These are phyloP conservation scores for Odontocolon sp. DNA, from an alignment of 2,888 invertebrate species.

Conservation along the genomic window DNA sequence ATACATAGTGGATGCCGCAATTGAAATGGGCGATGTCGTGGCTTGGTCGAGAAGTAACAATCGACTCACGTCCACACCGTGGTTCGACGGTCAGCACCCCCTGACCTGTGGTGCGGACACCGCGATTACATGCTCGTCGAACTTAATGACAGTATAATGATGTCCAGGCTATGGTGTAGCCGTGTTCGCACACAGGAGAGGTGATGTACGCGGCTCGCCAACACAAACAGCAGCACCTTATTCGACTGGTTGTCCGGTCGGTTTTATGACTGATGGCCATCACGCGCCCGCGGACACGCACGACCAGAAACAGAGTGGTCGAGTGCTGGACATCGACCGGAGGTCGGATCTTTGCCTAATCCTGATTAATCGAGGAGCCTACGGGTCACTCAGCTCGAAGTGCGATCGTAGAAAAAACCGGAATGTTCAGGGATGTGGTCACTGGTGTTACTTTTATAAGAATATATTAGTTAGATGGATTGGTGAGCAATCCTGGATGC, in stretches of 20 bases:
- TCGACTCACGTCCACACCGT: constrained; percentile 43
- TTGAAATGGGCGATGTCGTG: constrained; percentile 8
- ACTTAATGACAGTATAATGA: constrained; percentile 77
- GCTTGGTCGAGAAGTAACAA: constrained; percentile 33
- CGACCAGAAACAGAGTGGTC: constrained; percentile 58
- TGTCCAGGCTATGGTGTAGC: constrained; percentile 14
- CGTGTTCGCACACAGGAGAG: constrained; percentile 36
- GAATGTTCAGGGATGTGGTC: constrained; percentile 36
- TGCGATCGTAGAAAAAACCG: constrained; percentile 31
- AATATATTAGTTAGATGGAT: constrained; percentile 32
- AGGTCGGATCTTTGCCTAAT: constrained; percentile 73
- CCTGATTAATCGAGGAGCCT: constrained; percentile 76
- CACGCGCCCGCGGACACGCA: constrained; percentile 67
- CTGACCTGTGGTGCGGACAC: constrained; percentile 34
- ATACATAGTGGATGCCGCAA: neutral
- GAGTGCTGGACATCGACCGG: constrained; percentile 37
- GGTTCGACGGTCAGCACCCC: constrained; percentile 41
- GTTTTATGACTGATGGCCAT: constrained; percentile 75
- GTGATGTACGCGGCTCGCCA: constrained; percentile 21
- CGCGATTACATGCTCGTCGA: constrained; percentile 76
- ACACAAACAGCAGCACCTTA: constrained; percentile 26
- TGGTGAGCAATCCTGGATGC: constrained; percentile 23
- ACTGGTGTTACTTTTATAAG: neutral
- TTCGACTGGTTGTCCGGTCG: constrained; percentile 49
- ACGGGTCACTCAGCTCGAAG: constrained; percentile 54